Evolutionary conservation across 2,113 vertebrate species (phyloP), one percentile per base, ranked within the genome.

Genomic region (Acinonyx jubatus): DNA sequence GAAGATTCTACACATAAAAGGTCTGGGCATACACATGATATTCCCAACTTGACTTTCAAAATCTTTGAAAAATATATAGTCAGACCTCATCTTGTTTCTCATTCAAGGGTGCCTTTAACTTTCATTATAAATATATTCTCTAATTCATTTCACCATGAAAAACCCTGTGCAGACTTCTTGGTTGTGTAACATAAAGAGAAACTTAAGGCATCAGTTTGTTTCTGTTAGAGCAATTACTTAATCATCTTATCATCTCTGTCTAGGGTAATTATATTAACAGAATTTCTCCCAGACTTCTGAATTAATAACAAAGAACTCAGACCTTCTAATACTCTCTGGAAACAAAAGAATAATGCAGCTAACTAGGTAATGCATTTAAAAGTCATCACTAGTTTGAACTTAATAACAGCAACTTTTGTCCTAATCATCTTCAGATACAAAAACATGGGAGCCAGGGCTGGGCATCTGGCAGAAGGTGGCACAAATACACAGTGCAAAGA

Each of bases 211-310:
- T 66, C 83, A 45, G 48, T 93, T 74, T 85, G 71, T 93, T 91
- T 97, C 82, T 68, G 50, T 93, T 91, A 91, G 68, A 73, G 76
- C 55, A 94, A 97, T 97, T 94, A 95, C 27, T 96, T 96, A 97
- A 97, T 95, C 52, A 95, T 90, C 94, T 84, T 91, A 97, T 95
- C 96, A 98, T 91, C 92, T 94, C 94, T 91, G 86, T 36, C 91
- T 97, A 95, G 91, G 86, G 95, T 96, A 86, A 94, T 96, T 89
- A 86, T 66, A 96, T 92, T 92, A 97, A 97, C 91, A 95, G 97
- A 98, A 96, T 98, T 98, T 91, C 73, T 66, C 29, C 89, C 79
- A 96, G 98, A 98, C 92, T 98, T 98, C 86, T 74, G 84, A 92
- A 98, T 95, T 71, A 97, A 0, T 1, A 90, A 80, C 29, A 71